These are phyloP conservation scores for Elymnias hypermnestra DNA, from an alignment of 1,140 invertebrate species.

Conservation along the genomic window DNA sequence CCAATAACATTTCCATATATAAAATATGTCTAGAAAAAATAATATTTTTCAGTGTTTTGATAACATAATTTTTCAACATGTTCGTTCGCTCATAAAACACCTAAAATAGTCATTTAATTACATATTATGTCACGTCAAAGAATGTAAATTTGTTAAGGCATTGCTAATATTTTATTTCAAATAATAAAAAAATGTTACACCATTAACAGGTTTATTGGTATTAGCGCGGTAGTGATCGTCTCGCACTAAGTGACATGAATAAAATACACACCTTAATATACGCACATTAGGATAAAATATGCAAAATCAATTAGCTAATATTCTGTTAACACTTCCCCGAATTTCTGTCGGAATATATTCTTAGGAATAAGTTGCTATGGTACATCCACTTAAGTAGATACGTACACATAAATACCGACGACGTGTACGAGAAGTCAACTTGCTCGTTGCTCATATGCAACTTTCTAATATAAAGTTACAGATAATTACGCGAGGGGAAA, in stretches of 20 bases:
- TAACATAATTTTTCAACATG: too few relatives aligned
- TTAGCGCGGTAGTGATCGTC: conserved; percentile 5
- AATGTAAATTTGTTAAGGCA: not conserved
- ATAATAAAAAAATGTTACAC: conserved; percentile 8
- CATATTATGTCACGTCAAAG: too few relatives aligned
- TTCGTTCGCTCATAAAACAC: too few relatives aligned
- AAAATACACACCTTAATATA: conserved; percentile 20
- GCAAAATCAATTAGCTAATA: conserved; percentile 25
- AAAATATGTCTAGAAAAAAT: too few relatives aligned
- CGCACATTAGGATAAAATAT: conserved; percentile 29
- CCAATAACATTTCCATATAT: too few relatives aligned
- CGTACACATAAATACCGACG: conserved; percentile 43
- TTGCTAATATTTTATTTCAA: not conserved
- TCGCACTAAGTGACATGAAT: conserved; percentile 11
- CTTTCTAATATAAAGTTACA: conserved; percentile 64
- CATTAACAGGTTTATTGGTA: conserved; percentile 17
- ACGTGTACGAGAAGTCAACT: conserved; percentile 57
- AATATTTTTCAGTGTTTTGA: too few relatives aligned
- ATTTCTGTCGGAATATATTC: not conserved
- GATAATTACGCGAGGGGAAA: too few relatives aligned
- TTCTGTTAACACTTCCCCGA: conserved; percentile 17
- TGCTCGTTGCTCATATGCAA: conserved; percentile 53
- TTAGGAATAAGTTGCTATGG: conserved; percentile 19
- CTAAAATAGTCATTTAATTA: too few relatives aligned
- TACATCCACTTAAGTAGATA: conserved; percentile 54